These are phyloP conservation scores for Scopus umbretta DNA, from an alignment of 2,113 vertebrate species.

Conservation along the genomic window DNA sequence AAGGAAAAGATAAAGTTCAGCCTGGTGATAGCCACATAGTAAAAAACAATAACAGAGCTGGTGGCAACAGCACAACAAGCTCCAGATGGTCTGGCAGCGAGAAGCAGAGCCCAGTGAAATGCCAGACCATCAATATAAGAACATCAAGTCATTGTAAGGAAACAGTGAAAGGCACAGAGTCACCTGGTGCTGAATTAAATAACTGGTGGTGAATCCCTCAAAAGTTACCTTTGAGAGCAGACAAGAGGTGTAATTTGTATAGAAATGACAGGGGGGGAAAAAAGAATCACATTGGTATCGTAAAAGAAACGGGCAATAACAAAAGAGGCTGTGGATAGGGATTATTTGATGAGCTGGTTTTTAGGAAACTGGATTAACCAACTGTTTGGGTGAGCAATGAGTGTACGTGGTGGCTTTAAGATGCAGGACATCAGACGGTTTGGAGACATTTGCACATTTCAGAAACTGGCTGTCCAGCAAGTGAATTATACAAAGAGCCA, in stretches of 20 bases:
- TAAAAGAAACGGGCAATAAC: not conserved
- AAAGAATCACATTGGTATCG: not conserved
- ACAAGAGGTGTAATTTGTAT: not conserved
- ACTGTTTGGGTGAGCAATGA: slow-evolving; percentile 9
- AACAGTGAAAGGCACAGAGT: not conserved
- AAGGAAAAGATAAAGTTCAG: slow-evolving; percentile 33
- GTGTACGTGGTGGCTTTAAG: not conserved
- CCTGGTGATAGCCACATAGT: not conserved
- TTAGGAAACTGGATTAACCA: slow-evolving; percentile 3
- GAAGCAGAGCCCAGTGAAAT: not conserved
- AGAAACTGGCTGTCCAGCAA: not conserved
- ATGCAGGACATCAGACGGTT: not conserved
- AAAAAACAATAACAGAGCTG: not conserved
- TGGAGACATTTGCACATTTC: not conserved
- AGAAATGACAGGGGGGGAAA: not conserved
- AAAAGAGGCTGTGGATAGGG: not conserved
- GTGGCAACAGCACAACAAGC: not conserved
- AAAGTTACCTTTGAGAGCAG: not conserved
- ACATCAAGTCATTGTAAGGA: not conserved
- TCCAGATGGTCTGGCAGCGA: not conserved
- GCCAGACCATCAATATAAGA: not conserved
- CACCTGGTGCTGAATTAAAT: not conserved
- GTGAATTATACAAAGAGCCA: not conserved
- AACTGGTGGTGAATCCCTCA: not conserved
- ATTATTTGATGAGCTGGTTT: not conserved